Base-by-base conservation (phyloP, 2,888 invertebrate species). In the Drepanosiphum platanoidis region DNA sequence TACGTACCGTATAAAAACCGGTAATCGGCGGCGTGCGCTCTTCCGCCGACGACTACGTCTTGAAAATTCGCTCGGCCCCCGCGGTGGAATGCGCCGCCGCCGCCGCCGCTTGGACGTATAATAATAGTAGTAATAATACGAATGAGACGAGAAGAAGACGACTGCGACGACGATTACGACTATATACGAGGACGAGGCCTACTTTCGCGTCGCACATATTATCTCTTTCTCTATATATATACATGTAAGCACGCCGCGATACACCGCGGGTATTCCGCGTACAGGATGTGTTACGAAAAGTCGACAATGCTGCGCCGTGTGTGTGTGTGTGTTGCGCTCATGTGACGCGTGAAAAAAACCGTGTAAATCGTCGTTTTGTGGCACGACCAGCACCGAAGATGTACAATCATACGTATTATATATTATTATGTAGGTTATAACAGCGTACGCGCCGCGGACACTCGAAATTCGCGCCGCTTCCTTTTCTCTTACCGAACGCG, bases 1-100 rank as follows among this genome's bases (percentile, higher is more conserved):
- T 36, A 36, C 58, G 77, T 61, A 77, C 77, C 58, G 77, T 61
- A 77, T n/a, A n/a, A n/a, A 77, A 77, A 77, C 77, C 77, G 77
- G 77, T 77, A 77, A 77, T 77, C 36, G 27, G 27, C 74, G 46
- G 32, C 5, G 46, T 11, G n/a, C 8, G 27, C 32, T 77, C 30
- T 5, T 39, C 18, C 9, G 18, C 66, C 32, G 66, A 15, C 66
- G 2, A 32, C 9, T 66, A 32, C 75, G 64, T 78, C 78, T 78
- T n/a, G 22, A 42, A 78, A 78, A 78, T 78, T 78, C 64, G 64
- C 78, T 78, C 78, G 77, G 39, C 39, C 77, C 77, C 77, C 77
- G 64, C 64, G 78, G 64, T 42, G 78, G 78, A 78, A 78, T 78
- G 78, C 64, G 66, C 66, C 66, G 66, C 61, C 52, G 27, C 22